phyloP scores from a whole-genome alignment of 2,888 invertebrate genomes.

The Spodoptera picta region DNA sequence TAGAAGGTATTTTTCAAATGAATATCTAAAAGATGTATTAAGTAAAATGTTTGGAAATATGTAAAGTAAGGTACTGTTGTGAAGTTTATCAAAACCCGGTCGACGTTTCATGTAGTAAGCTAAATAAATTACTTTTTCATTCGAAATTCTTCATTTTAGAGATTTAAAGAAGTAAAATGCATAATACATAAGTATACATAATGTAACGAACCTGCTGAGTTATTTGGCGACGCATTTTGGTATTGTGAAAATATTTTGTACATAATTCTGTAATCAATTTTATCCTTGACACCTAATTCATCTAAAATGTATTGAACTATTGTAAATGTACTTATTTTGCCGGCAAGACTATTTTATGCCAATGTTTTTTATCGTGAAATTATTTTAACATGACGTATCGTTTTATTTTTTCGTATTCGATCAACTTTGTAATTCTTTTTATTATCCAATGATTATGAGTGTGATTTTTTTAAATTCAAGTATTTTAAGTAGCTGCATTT shows the following conservation, averaged over 20 bases:
- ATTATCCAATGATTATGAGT: constrained; percentile 23
- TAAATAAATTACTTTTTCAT: constrained; percentile 71
- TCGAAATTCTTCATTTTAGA: constrained; percentile 70
- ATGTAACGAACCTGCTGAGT: constrained; percentile 61
- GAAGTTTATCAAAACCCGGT: constrained; percentile 67
- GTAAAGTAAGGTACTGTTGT: constrained; percentile 41
- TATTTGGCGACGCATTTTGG: constrained; percentile 66
- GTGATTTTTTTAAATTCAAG: constrained; percentile 25
- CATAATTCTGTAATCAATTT: constrained; percentile 65
- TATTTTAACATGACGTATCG: constrained; percentile 2
- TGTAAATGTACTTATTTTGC: constrained; percentile 48
- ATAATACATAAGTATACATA: constrained; percentile 70
- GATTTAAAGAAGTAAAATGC: constrained; percentile 75
- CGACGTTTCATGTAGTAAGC: constrained; percentile 72
- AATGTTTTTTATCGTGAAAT: constrained; percentile 15
- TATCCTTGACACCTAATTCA: constrained; percentile 65
- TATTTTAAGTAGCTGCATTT: constrained; percentile 4
- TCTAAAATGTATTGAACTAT: constrained; percentile 14
- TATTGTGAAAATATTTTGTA: constrained; percentile 65
- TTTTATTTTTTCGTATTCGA: constrained; percentile 12
- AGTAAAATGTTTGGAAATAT: constrained; percentile 41
- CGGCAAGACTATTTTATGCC: constrained; percentile 50
- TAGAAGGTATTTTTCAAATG: constrained; percentile 49
- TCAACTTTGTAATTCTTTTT: constrained; percentile 16
- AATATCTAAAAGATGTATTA: constrained; percentile 33